phyloP scores from a whole-genome alignment of 2,113 vertebrate species.

The Dromas ardeola region DNA sequence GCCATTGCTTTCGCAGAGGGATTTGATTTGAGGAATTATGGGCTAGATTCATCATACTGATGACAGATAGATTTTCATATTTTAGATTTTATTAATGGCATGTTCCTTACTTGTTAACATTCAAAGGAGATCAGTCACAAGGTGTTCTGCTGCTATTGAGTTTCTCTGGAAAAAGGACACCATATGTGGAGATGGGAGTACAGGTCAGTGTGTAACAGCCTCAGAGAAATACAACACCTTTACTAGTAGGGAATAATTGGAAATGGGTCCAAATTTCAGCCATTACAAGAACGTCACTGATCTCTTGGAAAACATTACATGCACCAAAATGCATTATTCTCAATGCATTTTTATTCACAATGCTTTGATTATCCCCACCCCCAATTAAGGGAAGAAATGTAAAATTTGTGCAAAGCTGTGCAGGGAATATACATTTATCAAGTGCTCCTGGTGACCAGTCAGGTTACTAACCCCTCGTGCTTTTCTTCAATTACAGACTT shows the following conservation, averaged over 20 bases:
- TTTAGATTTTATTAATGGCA: constrained; percentile 51
- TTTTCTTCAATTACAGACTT: not conserved
- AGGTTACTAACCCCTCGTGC: not conserved
- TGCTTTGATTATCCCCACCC: not conserved
- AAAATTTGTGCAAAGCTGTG: not conserved
- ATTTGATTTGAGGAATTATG: constrained; percentile 62
- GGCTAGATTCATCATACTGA: constrained; percentile 37
- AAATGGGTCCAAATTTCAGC: not conserved
- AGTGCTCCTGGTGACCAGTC: not conserved
- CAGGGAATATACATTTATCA: not conserved
- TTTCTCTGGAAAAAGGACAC: not conserved
- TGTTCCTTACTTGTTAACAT: constrained; percentile 54
- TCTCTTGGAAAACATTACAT: not conserved
- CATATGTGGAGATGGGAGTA: not conserved
- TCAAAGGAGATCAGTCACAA: constrained; percentile 40
- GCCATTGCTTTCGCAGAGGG: constrained; percentile 38
- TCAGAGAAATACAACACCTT: not conserved
- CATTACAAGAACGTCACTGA: not conserved
- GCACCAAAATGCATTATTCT: not conserved
- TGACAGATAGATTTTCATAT: constrained; percentile 50
- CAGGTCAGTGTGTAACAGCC: not conserved
- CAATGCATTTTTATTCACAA: not conserved
- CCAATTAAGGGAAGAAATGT: not conserved
- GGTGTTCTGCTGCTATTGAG: not conserved
- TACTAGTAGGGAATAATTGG: not conserved